Percentiles rank a stretch among this genome's conserved stretches.
phyloP scores from a whole-genome alignment of 2,888 invertebrate genomes.

The Caenorhabditis sp. region DNA sequence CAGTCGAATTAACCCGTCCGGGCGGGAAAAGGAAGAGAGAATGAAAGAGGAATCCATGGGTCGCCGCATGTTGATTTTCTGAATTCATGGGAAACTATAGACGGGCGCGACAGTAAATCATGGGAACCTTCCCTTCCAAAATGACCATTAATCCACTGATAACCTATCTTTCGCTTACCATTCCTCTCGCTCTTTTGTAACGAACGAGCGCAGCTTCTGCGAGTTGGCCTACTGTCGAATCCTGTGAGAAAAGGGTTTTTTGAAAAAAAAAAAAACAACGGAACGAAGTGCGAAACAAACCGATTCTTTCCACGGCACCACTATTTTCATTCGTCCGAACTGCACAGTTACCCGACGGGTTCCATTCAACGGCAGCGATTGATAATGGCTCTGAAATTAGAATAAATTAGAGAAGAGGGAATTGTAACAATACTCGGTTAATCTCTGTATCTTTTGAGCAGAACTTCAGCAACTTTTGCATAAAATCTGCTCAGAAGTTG shows the following conservation, averaged over 20 bases:
- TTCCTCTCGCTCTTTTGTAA: constrained; percentile 59
- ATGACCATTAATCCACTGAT: constrained; percentile 18
- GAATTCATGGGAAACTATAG: constrained; percentile 35
- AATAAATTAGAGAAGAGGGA: not conserved
- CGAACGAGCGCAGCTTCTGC: constrained; percentile 58
- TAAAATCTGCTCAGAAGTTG: no score
- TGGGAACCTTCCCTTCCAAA: constrained; percentile 26
- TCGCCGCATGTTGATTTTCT: constrained; percentile 27
- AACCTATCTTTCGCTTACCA: constrained; percentile 43
- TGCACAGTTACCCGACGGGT: constrained; percentile 61
- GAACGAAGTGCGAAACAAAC: constrained; percentile 1
- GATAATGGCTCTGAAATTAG: constrained; percentile 53
- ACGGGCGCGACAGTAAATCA: no score
- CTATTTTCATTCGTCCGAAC: constrained; percentile 62
- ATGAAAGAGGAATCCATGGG: not conserved
- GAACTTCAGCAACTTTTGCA: no score
- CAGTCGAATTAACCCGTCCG: constrained; percentile 45
- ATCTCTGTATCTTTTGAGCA: no score
- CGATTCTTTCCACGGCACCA: constrained; percentile 62
- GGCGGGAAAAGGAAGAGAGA: not conserved
- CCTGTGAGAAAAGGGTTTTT: constrained; percentile 13
- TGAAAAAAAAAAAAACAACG: not conserved
- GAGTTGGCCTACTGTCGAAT: constrained; percentile 55
- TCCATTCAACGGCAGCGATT: constrained; percentile 42
- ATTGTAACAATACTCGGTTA: no score